Evolutionary conservation across 2,888 invertebrate species (phyloP).

Genomic region (Cerastoderma edule): DNA sequence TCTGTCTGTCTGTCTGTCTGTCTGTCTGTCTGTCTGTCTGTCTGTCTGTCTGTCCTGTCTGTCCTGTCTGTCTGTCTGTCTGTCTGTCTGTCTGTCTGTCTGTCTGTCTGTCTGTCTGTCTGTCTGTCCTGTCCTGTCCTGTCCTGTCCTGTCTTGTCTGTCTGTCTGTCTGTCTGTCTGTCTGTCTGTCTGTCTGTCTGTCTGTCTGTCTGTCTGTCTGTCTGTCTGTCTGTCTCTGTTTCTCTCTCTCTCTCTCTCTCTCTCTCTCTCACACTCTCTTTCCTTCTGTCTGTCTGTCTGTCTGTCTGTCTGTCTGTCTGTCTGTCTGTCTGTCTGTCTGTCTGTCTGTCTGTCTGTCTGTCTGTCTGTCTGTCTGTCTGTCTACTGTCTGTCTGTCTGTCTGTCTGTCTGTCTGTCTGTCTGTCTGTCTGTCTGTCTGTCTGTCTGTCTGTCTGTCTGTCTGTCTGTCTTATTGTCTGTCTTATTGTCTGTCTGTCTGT

Average conservation of each 20-base stretch:
- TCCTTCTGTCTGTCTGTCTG: too few species aligned
- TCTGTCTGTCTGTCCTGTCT: background rate
- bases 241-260: slow-evolving; percentile 6
- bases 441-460: slow-evolving; percentile 5
- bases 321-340: too few species aligned
- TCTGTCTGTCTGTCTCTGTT: slow-evolving; percentile 6
- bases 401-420: slow-evolving; percentile 5
- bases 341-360: too few species aligned
- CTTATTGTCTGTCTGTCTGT: too few species aligned
- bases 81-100: slow-evolving; percentile 22
- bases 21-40: slow-evolving; percentile 14
- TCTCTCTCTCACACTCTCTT: slow-evolving; percentile 6
- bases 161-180: slow-evolving; percentile 5
- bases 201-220: slow-evolving; percentile 8
- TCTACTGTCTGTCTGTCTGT: too few species aligned
- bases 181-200: slow-evolving; percentile 1
- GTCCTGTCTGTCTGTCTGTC: slow-evolving; percentile 1
- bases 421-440: slow-evolving; percentile 5
- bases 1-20: slow-evolving; percentile 16
- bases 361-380: too few species aligned
- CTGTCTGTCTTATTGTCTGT: too few species aligned
- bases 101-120: slow-evolving; percentile 8
- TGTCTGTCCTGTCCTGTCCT: background rate
- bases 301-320: too few species aligned
- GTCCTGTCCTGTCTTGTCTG: background rate